These are phyloP conservation scores for Urocolius indicus DNA, from an alignment of 2,113 vertebrate genomes.

Conservation along the genomic window DNA sequence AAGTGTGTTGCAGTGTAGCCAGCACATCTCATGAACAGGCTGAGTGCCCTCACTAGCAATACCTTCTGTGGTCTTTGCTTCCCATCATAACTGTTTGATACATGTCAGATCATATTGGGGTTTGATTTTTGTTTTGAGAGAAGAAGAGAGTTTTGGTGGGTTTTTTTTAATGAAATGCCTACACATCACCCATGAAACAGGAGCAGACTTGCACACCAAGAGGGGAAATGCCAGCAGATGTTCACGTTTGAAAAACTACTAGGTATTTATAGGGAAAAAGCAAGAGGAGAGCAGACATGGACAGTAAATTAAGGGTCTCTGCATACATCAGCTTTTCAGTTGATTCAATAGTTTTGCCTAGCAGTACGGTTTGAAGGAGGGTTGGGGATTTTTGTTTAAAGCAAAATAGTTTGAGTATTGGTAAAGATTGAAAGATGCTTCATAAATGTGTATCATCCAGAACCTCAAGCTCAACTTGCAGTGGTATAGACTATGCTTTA, in stretches of 20 bases:
- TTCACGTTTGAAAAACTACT: slow-evolving; percentile 4
- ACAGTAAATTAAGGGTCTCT: not conserved
- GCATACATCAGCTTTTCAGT: not conserved
- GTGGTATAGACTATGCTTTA: not conserved
- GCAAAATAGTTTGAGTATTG: not conserved
- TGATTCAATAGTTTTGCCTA: not conserved
- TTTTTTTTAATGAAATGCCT: not conserved
- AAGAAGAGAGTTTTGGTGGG: not conserved
- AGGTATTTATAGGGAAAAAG: not conserved
- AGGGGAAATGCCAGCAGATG: not conserved
- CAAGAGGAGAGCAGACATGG: not conserved
- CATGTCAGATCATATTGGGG: not conserved
- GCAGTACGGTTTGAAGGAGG: not conserved
- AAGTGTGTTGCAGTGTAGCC: not conserved
- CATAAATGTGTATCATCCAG: not conserved
- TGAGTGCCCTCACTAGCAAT: not conserved
- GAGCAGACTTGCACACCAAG: slow-evolving; percentile 12
- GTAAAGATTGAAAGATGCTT: not conserved
- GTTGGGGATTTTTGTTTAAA: not conserved
- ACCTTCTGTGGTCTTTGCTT: not conserved
- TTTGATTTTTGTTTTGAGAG: not conserved
- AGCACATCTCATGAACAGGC: not conserved
- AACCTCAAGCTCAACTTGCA: not conserved
- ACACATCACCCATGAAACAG: not conserved
- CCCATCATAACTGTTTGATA: not conserved